phyloP scores from a whole-genome alignment of 2,113 vertebrate genomes.

The Buteo buteo region DNA sequence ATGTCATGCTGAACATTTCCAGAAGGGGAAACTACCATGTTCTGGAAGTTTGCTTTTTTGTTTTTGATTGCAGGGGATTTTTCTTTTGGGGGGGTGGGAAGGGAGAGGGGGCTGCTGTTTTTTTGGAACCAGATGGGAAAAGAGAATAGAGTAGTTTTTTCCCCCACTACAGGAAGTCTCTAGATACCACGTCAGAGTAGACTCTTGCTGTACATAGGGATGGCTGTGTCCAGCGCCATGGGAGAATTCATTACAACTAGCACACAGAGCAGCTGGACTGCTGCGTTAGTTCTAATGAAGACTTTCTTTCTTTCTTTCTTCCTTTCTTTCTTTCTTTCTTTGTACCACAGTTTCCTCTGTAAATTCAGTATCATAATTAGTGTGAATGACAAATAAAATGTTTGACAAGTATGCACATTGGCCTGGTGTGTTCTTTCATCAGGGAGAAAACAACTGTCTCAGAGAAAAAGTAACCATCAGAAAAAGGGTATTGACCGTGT shows the following conservation, averaged over 20 bases:
- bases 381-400: slow-evolving; percentile 74
- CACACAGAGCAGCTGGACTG: slow-evolving; percentile 62
- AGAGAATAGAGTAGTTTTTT: background rate
- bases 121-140: background rate
- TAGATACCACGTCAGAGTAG: background rate
- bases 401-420: slow-evolving; percentile 49
- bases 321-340: slow-evolving; percentile 49
- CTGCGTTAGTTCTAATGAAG: slow-evolving; percentile 44
- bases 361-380: slow-evolving; percentile 69
- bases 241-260: slow-evolving; percentile 20
- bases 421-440: slow-evolving; percentile 4
- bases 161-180: background rate
- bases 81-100: background rate
- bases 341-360: slow-evolving; percentile 70
- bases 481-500: rapidly evolving
- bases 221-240: background rate
- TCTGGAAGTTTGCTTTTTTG: background rate
- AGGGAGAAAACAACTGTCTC: background rate
- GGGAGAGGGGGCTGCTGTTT: background rate
- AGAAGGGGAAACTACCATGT: background rate
- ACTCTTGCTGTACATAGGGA: background rate
- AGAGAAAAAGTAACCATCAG: background rate
- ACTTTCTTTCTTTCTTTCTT: slow-evolving; percentile 44
- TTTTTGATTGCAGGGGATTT: background rate
- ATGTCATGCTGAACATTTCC: background rate